Base-by-base conservation (phyloP, 2,113 vertebrate species). In the Anhinga rufa region DNA sequence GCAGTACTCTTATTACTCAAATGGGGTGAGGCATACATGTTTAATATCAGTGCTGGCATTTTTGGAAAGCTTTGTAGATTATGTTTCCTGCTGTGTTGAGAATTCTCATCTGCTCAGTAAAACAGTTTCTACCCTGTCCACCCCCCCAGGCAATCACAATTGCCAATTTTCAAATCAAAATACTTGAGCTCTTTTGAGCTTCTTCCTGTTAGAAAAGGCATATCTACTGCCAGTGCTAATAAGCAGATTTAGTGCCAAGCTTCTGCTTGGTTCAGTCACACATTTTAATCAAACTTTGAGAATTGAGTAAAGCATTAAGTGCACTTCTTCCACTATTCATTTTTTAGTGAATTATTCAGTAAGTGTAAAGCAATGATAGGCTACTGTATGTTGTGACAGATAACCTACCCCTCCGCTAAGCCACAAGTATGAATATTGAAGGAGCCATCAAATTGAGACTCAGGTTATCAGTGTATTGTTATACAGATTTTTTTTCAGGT, bases 41-140 rank as follows among this genome's bases (percentile, higher is more conserved):
- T 92, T 97, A 79, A 76, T 94, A 92, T 32, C 91, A 90, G 80
- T 19, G 57, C 74, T 4, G 20, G 89, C 80, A 79, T 79, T 96
- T 97, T 82, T 79, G 17, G 83, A 91, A 92, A 92, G 81, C 77
- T 54, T 38, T 93, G 72, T 68, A 64, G 44, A 38, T 89, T 86
- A 54, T 77, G 44, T 92, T 96, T 95, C 83, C 88, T 92, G n/a
- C 69, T 86, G 80, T 68, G 69, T 89, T 91, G 80, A 93, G 77
- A 71, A 85, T 75, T 90, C 71, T 92, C 10, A 81, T 94, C 51
- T 20, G 6, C 72, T 94, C 61, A 85, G 10, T 92, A 88, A 84
- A 93, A 84, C 68, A 83, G 26, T 86, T 92, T 78, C 52, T 93
- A 62, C 64, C 46, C 83, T 91, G 76, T 84, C 81, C 77, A 75